These are phyloP conservation scores for Trinorchestia longiramus DNA, from an alignment of 1,140 invertebrate genomes.

Conservation along the genomic window DNA sequence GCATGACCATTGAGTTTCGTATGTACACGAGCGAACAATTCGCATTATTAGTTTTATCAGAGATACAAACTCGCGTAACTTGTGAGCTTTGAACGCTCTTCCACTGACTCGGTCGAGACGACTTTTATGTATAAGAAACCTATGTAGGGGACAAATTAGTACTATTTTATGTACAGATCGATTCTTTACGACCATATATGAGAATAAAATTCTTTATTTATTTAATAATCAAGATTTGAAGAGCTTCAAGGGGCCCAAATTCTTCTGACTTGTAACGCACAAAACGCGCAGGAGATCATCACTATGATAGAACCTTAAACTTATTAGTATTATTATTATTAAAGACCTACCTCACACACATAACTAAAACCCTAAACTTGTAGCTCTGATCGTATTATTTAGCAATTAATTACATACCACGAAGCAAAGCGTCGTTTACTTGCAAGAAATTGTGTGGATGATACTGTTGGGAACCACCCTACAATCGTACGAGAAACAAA, in stretches of 20 bases:
- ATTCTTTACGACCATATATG: conserved; percentile 14
- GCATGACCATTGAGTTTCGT: neutral
- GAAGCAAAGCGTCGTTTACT: neutral
- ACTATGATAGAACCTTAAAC: neutral
- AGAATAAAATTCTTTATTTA: conserved; percentile 40
- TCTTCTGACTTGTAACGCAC: conserved; percentile 18
- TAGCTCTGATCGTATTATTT: neutral
- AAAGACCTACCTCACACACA: neutral
- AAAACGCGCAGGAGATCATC: neutral
- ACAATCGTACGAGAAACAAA: neutral
- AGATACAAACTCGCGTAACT: neutral
- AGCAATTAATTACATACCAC: neutral
- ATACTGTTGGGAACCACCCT: neutral
- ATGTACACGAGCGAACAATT: conserved; percentile 26
- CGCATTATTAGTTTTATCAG: neutral
- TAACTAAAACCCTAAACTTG: neutral
- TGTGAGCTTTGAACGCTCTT: neutral
- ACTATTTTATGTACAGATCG: conserved; percentile 20
- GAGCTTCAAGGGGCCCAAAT: neutral
- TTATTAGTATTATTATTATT: conserved; percentile 1
- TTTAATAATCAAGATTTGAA: neutral
- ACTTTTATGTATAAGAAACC: neutral
- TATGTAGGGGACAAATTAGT: neutral
- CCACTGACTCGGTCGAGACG: neutral
- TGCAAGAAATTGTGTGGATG: neutral